Conservation (phyloP, 2,888 invertebrate genomes). For the Chelonus formosanus region DNA sequence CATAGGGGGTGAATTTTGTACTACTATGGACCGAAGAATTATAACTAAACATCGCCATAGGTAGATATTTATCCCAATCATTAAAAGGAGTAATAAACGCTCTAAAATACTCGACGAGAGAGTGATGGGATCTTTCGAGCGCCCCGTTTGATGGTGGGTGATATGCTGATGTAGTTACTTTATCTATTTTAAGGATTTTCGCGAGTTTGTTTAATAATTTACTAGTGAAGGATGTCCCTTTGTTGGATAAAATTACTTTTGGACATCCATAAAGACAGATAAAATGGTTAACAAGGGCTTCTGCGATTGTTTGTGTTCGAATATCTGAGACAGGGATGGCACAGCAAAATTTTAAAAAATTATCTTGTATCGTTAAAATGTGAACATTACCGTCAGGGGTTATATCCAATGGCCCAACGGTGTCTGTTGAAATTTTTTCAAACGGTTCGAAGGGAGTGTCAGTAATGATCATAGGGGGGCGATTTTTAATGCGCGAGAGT, state of each 20-base stretch:
- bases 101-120: slow-evolving; percentile 15
- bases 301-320: slow-evolving; percentile 14
- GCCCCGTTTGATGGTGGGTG: slow-evolving; percentile 17
- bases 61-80: slow-evolving; percentile 7
- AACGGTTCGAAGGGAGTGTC: slow-evolving; percentile 31
- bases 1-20: slow-evolving; percentile 31
- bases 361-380: slow-evolving; percentile 28
- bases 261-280: slow-evolving; percentile 28
- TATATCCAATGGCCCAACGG: slow-evolving; percentile 26
- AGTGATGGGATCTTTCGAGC: slow-evolving; percentile 26
- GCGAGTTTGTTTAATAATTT: slow-evolving; percentile 8
- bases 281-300: slow-evolving; percentile 17
- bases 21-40: slow-evolving; percentile 16
- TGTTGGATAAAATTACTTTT: slow-evolving; percentile 16
- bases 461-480: slow-evolving; percentile 39
- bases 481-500: slow-evolving; percentile 19
- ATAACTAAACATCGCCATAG: slow-evolving; percentile 11
- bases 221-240: slow-evolving; percentile 16
- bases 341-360: slow-evolving; percentile 29
- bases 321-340: slow-evolving; percentile 24
- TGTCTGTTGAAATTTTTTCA: slow-evolving; percentile 38
- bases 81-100: neutral
- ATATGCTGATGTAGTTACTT: neutral
- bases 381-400: slow-evolving; percentile 26
- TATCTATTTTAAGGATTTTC: neutral